A percentile compares a stretch with the other conserved stretches of the same genome.
phyloP scores from a whole-genome alignment of 2,797 vertebrate genomes.

The Onychomys leucogaster region DNA sequence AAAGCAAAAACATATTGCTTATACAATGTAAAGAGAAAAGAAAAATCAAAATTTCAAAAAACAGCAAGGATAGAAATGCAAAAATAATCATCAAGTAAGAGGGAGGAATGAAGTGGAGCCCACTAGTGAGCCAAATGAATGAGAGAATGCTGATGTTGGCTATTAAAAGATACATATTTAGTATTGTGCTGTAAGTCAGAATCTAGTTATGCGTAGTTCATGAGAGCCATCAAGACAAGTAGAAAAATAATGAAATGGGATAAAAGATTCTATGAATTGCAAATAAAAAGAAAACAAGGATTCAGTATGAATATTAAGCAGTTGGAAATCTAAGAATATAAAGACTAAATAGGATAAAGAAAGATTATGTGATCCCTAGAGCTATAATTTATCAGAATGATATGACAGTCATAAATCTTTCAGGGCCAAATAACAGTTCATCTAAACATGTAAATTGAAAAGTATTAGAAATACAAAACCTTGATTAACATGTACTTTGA shows the following conservation, averaged over 20 bases:
- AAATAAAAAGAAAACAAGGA: constrained; percentile 61
- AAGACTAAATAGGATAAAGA: constrained; percentile 48
- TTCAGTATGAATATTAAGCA: constrained; percentile 64
- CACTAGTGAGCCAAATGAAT: neutral
- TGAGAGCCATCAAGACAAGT: neutral
- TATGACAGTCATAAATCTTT: constrained; percentile 66
- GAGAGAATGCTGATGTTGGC: neutral
- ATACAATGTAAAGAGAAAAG: neutral
- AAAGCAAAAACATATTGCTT: neutral
- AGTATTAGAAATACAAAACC: constrained; percentile 46
- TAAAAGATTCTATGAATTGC: constrained; percentile 53
- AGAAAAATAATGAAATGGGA: constrained; percentile 60
- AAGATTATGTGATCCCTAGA: constrained; percentile 61
- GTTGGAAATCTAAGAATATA: constrained; percentile 57
- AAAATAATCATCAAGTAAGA: neutral
- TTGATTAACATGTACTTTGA: constrained; percentile 47
- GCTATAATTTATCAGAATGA: constrained; percentile 63
- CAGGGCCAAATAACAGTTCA: constrained; percentile 23
- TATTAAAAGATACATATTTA: neutral
- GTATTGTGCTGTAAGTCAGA: neutral
- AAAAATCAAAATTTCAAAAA: neutral
- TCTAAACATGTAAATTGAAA: constrained; percentile 34
- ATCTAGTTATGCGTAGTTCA: neutral
- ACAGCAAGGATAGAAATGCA: neutral
- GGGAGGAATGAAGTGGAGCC: neutral